phyloP scores from a whole-genome alignment of 2,797 vertebrate genomes.

The Diceros bicornis region DNA sequence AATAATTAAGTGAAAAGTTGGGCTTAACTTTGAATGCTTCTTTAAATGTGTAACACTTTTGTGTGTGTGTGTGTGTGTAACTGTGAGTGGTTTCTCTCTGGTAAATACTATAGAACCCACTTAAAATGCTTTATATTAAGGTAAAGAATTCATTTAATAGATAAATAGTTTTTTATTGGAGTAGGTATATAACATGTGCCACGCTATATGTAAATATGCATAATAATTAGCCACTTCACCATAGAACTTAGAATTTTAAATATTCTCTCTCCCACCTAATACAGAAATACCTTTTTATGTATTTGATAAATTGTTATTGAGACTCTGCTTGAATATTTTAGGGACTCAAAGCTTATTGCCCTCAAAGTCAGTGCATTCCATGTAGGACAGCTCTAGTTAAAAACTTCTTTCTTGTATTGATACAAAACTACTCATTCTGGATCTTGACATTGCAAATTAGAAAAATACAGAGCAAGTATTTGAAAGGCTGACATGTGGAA shows the following conservation, averaged over 20 bases:
- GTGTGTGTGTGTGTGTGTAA: neutral
- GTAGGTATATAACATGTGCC: neutral
- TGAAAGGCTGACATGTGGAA: slow-evolving; percentile 39
- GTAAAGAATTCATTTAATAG: slow-evolving; percentile 21
- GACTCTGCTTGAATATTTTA: slow-evolving; percentile 65
- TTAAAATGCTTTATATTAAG: slow-evolving; percentile 64
- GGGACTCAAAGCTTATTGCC: neutral
- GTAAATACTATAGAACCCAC: slow-evolving; percentile 54
- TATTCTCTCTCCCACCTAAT: neutral
- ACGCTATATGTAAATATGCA: slow-evolving; percentile 45
- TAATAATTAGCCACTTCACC: slow-evolving; percentile 5
- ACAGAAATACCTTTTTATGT: slow-evolving; percentile 45
- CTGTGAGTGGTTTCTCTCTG: neutral
- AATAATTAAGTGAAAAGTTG: slow-evolving; percentile 68
- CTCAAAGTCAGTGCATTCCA: neutral
- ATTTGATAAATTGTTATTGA: slow-evolving; percentile 27
- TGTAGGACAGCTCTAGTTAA: slow-evolving; percentile 33
- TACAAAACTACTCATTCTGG: slow-evolving; percentile 19
- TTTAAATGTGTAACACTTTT: slow-evolving; percentile 12
- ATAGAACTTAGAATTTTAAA: slow-evolving; percentile 59
- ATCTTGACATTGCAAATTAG: slow-evolving; percentile 52
- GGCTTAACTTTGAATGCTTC: slow-evolving; percentile 45
- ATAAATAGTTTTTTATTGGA: neutral
- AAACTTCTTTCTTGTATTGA: slow-evolving; percentile 32
- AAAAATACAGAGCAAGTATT: slow-evolving; percentile 44